Base-by-base conservation (phyloP, 2,113 vertebrate species). In the Saccopteryx leptura region DNA sequence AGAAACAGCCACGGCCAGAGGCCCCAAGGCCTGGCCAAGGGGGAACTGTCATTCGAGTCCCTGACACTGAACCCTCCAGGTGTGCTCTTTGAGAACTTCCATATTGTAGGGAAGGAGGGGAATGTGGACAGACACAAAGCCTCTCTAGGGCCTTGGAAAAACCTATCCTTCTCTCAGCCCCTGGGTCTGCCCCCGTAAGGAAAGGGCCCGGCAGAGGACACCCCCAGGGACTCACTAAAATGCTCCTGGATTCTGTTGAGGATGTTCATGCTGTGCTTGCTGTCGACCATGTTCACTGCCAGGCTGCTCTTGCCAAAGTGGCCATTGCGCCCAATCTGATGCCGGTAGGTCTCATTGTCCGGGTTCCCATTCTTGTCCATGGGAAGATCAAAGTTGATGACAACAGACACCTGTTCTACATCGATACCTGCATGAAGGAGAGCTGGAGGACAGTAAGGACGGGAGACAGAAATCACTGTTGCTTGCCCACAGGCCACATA, bases 281-380 rank as follows among this genome's bases (percentile, higher is more conserved):
- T 99, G 98, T 99, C 99, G 13, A 99, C 99, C 99, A 99, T 99
- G 95, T 99, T 99, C 66, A 99, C 98, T 0, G 99, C 39, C 39
- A 39, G 39, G 39, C 39, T 3, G 2, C 39, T 39, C 39, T 39
- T 39, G 39, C 39, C 39, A 39, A 39, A 39, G 39, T 39, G 39
- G 39, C 39, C 39, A 39, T 2, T 39, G 39, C 39, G 39, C 39
- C 39, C 39, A 3, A 39, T 39, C 39, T 3, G 39, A 3, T 39
- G 39, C 39, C 2, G 39, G 39, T 39, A 39, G 39, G 39, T 39
- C 39, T 39, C 39, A 3, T 39, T 39, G 39, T 39, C 39, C 3
- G 39, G 39, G 39, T 39, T 39, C 39, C 39, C 39, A 39, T 39
- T 3, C 39, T 39, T 39, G 39, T 39, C 39, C 39, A 39, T 3